phyloP scores from a whole-genome alignment of 2,113 vertebrate genomes.

The Melospiza melodia region DNA sequence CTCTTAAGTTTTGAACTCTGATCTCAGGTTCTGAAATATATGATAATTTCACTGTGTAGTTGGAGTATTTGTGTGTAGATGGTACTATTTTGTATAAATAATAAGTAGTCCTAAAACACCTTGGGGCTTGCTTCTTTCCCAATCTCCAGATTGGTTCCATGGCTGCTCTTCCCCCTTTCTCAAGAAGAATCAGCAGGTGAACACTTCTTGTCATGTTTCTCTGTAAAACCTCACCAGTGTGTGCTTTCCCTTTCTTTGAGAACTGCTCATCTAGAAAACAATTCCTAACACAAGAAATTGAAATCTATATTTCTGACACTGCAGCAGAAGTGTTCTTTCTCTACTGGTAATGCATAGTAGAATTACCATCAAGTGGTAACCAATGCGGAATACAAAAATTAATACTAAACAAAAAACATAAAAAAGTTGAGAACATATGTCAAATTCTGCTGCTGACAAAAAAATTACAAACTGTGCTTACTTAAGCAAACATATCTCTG shows the following conservation, averaged over 20 bases:
- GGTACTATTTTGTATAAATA: background rate
- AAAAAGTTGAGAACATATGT: background rate
- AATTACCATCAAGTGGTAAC: background rate
- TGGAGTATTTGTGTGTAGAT: background rate
- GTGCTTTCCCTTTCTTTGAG: background rate
- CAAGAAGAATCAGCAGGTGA: background rate
- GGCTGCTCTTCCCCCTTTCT: background rate
- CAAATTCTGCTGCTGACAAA: background rate
- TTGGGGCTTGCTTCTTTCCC: background rate
- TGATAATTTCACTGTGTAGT: background rate
- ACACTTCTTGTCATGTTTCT: background rate
- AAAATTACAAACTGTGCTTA: background rate
- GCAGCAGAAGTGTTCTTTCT: background rate
- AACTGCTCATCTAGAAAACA: background rate
- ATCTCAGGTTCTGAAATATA: background rate
- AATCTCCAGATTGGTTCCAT: accelerated
- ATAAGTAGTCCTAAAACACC: background rate
- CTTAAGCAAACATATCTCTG: background rate
- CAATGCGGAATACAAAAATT: background rate
- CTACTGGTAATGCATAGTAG: background rate
- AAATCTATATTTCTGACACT: background rate
- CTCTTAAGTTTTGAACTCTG: background rate
- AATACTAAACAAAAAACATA: background rate
- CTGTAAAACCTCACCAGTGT: background rate
- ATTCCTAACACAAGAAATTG: background rate